phyloP scores from a whole-genome alignment of 2,113 vertebrate genomes.

The Potamarius usumacintae region DNA sequence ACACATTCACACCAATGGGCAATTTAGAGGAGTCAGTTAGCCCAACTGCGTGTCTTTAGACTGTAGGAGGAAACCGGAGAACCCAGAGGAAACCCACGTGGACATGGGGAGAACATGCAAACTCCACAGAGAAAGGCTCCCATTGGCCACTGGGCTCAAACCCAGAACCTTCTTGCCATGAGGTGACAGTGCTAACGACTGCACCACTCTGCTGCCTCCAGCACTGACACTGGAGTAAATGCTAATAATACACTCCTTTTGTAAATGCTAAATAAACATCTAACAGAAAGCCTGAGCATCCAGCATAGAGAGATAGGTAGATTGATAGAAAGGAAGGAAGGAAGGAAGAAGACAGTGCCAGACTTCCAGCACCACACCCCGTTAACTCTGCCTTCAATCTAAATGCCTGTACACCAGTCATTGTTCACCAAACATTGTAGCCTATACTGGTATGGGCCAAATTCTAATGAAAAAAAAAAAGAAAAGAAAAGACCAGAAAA shows the following conservation, averaged over 20 bases:
- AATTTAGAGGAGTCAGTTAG: too few species aligned
- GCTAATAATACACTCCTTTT: neutral
- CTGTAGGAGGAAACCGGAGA: too few species aligned
- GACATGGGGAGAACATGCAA: too few species aligned
- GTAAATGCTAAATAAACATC: neutral
- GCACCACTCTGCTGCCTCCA: too few species aligned
- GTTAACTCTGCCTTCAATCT: neutral
- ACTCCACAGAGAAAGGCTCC: too few species aligned
- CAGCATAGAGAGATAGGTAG: neutral
- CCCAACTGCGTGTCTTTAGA: too few species aligned
- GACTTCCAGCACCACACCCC: neutral
- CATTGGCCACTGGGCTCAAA: too few species aligned
- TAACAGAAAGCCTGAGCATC: neutral
- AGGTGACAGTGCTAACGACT: too few species aligned
- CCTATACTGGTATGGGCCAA: neutral
- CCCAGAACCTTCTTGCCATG: too few species aligned
- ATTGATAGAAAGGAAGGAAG: neutral
- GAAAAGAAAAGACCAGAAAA: slow-evolving; percentile 5
- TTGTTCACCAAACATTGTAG: neutral
- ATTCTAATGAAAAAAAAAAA: neutral
- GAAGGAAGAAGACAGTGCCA: neutral
- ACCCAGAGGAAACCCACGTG: too few species aligned
- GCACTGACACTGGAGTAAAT: too few species aligned
- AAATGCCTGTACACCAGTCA: neutral
- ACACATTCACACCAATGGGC: too few species aligned